Conservation (phyloP, 92 coral and sea anemone genomes). For the Phenganax marumi region DNA sequence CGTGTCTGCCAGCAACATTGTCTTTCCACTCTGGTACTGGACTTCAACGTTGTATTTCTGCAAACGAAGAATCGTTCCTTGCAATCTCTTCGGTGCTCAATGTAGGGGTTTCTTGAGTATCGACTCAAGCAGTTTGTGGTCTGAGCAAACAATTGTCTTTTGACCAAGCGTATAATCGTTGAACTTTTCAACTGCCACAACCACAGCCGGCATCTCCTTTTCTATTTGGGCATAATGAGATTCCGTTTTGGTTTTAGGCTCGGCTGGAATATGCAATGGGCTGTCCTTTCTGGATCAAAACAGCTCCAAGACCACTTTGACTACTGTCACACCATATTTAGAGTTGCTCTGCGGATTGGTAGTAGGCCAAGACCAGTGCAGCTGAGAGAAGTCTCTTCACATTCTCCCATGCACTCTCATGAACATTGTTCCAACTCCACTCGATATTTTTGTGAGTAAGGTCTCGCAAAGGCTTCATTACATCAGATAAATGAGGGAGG, state of each 20-base stretch:
- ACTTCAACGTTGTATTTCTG: slow-evolving; percentile 1
- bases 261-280: slow-evolving; percentile 50
- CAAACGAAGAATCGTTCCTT: slow-evolving; percentile 6
- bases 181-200: slow-evolving; percentile 15
- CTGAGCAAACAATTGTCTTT: neutral
- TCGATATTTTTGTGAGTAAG: neutral
- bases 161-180: slow-evolving; percentile 22
- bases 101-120: slow-evolving; percentile 24
- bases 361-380: slow-evolving; percentile 46
- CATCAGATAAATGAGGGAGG: slow-evolving; percentile 41
- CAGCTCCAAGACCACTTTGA: slow-evolving; percentile 51
- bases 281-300: slow-evolving; percentile 45
- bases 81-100: slow-evolving; percentile 23
- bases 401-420: slow-evolving; percentile 30
- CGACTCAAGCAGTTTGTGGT: slow-evolving; percentile 20
- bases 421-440: neutral
- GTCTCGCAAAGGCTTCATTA: slow-evolving; percentile 44
- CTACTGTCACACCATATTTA: slow-evolving; percentile 55
- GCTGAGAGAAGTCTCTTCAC: slow-evolving; percentile 41
- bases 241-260: slow-evolving; percentile 16
- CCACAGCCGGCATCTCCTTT: slow-evolving; percentile 24
- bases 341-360: slow-evolving; percentile 43
- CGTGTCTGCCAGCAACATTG: slow-evolving; percentile 7
- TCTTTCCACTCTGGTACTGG: slow-evolving; percentile 1
- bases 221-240: slow-evolving; percentile 25